These are phyloP conservation scores for Marasmarcha lunaedactyla DNA, from an alignment of 2,888 invertebrate species.

Conservation along the genomic window DNA sequence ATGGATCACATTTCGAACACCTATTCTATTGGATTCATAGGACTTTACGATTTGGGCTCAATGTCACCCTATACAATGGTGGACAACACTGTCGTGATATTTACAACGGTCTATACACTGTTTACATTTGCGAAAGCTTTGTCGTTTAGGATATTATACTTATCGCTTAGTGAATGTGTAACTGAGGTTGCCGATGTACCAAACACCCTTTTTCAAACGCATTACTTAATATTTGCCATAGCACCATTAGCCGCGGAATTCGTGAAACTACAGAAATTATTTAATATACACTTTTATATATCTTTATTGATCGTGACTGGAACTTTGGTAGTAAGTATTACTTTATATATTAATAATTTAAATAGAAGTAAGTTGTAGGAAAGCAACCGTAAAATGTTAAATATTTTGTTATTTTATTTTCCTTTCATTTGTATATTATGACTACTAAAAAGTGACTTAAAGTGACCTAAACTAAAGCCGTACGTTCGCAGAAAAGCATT, in stretches of 20 bases:
- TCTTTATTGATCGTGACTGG: slow-evolving; percentile 25
- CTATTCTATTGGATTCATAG: slow-evolving; percentile 31
- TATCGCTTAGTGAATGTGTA: slow-evolving; percentile 25
- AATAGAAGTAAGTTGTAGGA: too few relatives aligned
- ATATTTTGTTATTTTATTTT: too few relatives aligned
- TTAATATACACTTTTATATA: slow-evolving; percentile 32
- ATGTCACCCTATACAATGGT: slow-evolving; percentile 39
- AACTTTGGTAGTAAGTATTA: slow-evolving; percentile 28
- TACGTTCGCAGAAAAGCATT: too few relatives aligned
- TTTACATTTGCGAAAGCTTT: slow-evolving; percentile 32
- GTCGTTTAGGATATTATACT: slow-evolving; percentile 29
- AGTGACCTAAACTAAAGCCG: too few relatives aligned
- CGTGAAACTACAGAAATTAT: slow-evolving; percentile 31
- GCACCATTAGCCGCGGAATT: slow-evolving; percentile 40
- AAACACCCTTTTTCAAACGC: slow-evolving; percentile 16
- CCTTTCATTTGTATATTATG: too few relatives aligned
- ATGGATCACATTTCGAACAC: background rate
- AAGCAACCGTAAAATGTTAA: too few relatives aligned
- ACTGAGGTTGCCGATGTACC: too few relatives aligned
- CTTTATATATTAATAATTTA: background rate
- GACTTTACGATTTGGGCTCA: slow-evolving; percentile 37
- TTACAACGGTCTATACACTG: slow-evolving; percentile 28
- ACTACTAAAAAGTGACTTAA: too few relatives aligned
- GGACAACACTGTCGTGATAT: slow-evolving; percentile 41
- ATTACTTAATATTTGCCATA: slow-evolving; percentile 35